Base-by-base conservation (phyloP, 2,797 vertebrate species). In the Phoeniculus purpureus region DNA sequence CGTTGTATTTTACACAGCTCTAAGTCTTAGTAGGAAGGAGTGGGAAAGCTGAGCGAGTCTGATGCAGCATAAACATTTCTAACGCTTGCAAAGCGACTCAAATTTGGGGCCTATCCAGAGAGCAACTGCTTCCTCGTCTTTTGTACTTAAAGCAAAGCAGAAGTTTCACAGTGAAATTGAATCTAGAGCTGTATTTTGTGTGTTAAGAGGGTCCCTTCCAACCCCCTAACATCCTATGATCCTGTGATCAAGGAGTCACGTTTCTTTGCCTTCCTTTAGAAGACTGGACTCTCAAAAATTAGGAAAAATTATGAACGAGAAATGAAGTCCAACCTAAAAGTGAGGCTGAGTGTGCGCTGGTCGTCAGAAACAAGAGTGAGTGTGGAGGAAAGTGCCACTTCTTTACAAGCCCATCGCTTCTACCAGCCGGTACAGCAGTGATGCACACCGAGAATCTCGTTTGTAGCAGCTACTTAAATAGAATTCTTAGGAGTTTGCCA, bases 1-100 rank as follows among this genome's bases (percentile, higher is more conserved):
- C 50, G 66, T 59, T 83, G 12, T 45, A 37, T 67, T 95, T 92
- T 91, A 54, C 78, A 84, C 56, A 40, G 56, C 43, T 89, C 83
- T 73, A 56, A 85, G 67, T 66, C 58, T 70, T 32, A 27, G 12
- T 22, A 13, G 80, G 73, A 61, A 80, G 27, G 55, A 87, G 25
- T 52, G 40, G 34, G n/a, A 92, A 71, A 37, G 34, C 32, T 89
- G 66, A 87, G 73, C 85, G 80, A 62, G 37, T 62, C 52, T 81
- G 48, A 85, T 55, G 7, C 21, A 50, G 26, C 48, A 59, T 22
- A 75, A 78, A 48, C 7, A 27, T 45, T 55, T 23, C n/a, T 29
- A 73, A 54, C 25, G 27, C 16, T 75, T 66, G 26, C 45, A 73
- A 14, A 50, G 6, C 45, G 16, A 32, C 29, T 84, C 9, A 29